Conservation (phyloP, 2,113 vertebrate genomes). For the Spilogale gracilis region DNA sequence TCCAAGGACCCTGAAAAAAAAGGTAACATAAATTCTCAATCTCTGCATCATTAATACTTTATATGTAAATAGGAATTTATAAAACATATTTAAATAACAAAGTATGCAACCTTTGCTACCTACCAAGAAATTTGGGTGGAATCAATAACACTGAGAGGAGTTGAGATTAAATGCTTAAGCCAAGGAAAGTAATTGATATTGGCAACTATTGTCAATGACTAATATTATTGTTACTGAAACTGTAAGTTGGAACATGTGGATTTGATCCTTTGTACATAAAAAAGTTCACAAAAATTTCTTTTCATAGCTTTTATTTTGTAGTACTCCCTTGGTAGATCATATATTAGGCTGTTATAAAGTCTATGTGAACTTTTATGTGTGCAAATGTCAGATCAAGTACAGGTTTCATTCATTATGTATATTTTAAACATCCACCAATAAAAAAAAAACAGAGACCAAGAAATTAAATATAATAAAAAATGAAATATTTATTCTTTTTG, state of each 20-base stretch:
- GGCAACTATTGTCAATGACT: not conserved
- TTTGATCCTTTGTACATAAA: conserved; percentile 18
- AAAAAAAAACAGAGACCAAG: conserved; percentile 84
- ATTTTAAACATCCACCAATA: conserved; percentile 67
- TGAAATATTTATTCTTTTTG: conserved; percentile 96
- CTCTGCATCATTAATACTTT: not conserved
- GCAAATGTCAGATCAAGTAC: conserved; percentile 58
- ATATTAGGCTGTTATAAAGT: conserved; percentile 54
- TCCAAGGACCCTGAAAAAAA: not conserved
- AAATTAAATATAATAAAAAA: conserved; percentile 92
- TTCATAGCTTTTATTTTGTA: conserved; percentile 61
- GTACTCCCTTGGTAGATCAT: conserved; percentile 11
- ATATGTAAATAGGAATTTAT: not conserved
- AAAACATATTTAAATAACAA: conserved; percentile 30
- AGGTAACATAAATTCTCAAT: conserved; percentile 39
- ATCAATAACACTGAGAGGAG: not conserved
- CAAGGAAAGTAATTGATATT: conserved; percentile 7
- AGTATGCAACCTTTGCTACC: not conserved
- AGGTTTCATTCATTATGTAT: conserved; percentile 60
- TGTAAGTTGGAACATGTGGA: not conserved
- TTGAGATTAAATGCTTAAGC: not conserved
- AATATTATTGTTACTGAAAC: not conserved
- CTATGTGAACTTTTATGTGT: conserved; percentile 68
- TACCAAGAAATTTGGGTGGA: not conserved
- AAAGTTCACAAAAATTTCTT: conserved; percentile 58